phyloP scores from a whole-genome alignment of 1,140 invertebrate species.

The Periplaneta americana region DNA sequence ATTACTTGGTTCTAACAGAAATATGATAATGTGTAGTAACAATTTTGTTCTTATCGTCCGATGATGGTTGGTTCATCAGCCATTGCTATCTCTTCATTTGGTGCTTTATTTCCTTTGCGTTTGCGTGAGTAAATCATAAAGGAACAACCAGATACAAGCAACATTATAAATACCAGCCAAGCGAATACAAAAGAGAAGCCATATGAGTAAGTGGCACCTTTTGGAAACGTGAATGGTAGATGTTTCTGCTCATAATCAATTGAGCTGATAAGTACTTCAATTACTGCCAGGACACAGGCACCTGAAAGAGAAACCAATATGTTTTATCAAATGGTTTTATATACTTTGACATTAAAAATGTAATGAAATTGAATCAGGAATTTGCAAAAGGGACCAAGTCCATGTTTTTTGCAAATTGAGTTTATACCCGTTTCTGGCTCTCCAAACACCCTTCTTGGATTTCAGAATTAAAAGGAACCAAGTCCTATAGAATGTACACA shows the following conservation, averaged over 20 bases:
- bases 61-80: conserved; percentile 80
- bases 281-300: conserved; percentile 66
- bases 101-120: conserved; percentile 73
- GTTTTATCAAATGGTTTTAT: too few species aligned
- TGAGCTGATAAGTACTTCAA: conserved; percentile 70
- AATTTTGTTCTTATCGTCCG: conserved; percentile 53
- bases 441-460: too few species aligned
- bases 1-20: neutral
- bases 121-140: conserved; percentile 71
- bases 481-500: too few species aligned
- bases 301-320: conserved; percentile 43
- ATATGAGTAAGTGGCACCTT: conserved; percentile 55
- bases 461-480: too few species aligned
- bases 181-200: conserved; percentile 73
- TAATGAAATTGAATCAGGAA: too few species aligned
- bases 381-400: too few species aligned
- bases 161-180: conserved; percentile 72
- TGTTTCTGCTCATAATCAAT: conserved; percentile 63
- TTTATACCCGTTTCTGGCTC: too few species aligned
- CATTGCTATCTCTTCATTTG: conserved; percentile 70
- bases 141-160: conserved; percentile 57
- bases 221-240: conserved; percentile 60
- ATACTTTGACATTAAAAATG: too few species aligned
- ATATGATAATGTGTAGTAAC: too few species aligned
- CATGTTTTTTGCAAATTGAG: too few species aligned